Evolutionary conservation across 2,113 vertebrate genomes (phyloP), one percentile per base, ranked within the genome.

Genomic region (Pelobates fuscus): DNA sequence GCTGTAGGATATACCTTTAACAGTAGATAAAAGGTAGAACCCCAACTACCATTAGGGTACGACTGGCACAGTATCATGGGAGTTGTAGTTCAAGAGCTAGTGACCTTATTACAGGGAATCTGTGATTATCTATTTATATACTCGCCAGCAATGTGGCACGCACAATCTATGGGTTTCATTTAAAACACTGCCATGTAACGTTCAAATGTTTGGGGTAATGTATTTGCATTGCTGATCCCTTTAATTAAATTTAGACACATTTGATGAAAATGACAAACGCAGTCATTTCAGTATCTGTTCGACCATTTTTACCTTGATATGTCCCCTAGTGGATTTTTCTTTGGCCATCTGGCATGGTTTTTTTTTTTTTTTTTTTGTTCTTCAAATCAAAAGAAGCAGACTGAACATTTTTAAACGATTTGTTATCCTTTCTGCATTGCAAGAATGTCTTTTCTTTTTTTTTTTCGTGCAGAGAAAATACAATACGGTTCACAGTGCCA

Each of bases 331-430:
- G 63, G 63, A 25, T 59, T 58, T 68, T 32, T 70, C 41, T 60
- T 52, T 12, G 37, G 32, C 61, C 52, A 67, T 60, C 63, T 67
- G 63, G 30, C 49, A 44, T 8, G 21, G 37, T 46, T n/a, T n/a
- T n/a, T n/a, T n/a, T n/a, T n/a, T n/a, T n/a, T n/a, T 37, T 75
- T 67, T 75, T 37, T 75, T 67, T 75, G 32, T 67, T 59, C 49
- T 57, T 67, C 52, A 60, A 46, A 66, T 75, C 11, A 75, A 66
- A 75, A 55, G 29, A 67, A 75, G 52, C 54, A 30, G 71, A 67
- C 29, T 58, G 49, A 59, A 75, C 67, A 30, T 44, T 37, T 60
- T 75, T 59, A 59, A 75, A 67, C 32, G 52, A 30, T 75, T 67
- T 67, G 58, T 75, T 75, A 60, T 75, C 24, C 65, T 46, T 17